phyloP scores from a whole-genome alignment of 2,797 vertebrate species.

The Jordanella pulchra region DNA sequence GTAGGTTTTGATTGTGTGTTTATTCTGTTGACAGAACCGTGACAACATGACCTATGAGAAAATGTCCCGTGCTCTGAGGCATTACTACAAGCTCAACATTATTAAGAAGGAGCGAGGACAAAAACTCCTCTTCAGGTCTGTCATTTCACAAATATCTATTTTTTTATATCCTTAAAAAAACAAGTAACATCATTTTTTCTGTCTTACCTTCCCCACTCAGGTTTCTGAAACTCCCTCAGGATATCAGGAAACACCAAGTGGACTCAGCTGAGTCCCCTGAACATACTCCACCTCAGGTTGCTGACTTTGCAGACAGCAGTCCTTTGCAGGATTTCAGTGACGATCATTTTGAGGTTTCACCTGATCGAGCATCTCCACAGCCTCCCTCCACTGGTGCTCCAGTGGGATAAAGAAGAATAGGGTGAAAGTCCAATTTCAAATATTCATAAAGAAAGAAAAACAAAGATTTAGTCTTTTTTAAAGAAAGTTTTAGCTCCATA shows the following conservation, averaged over 20 bases:
- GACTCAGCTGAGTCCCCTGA: conserved; percentile 74
- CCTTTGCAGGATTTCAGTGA: conserved; percentile 69
- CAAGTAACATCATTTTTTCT: not conserved
- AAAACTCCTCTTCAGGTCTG: conserved; percentile 90
- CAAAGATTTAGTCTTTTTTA: conserved; percentile 10
- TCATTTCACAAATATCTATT: not conserved
- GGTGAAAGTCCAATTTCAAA: not conserved
- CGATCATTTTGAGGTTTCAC: conserved; percentile 77
- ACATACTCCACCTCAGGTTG: conserved; percentile 49
- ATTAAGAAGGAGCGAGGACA: conserved; percentile 92
- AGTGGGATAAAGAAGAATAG: conserved; percentile 36
- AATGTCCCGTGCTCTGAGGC: conserved; percentile 91
- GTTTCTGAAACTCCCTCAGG: conserved; percentile 87
- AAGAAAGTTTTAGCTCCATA: conserved; percentile 13
- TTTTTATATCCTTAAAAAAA: not conserved
- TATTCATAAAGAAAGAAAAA: not conserved
- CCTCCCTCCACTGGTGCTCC: conserved; percentile 26
- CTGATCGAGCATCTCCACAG: conserved; percentile 60
- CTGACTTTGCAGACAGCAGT: conserved; percentile 40
- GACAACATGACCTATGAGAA: conserved; percentile 96
- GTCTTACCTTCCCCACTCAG: conserved; percentile 58
- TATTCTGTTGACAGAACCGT: conserved; percentile 80
- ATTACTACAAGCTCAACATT: conserved; percentile 96
- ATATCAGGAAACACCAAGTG: conserved; percentile 69
- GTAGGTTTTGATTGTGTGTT: not conserved